These are phyloP conservation scores for Prunella himalayana DNA, from an alignment of 2,113 vertebrate genomes.

Conservation along the genomic window DNA sequence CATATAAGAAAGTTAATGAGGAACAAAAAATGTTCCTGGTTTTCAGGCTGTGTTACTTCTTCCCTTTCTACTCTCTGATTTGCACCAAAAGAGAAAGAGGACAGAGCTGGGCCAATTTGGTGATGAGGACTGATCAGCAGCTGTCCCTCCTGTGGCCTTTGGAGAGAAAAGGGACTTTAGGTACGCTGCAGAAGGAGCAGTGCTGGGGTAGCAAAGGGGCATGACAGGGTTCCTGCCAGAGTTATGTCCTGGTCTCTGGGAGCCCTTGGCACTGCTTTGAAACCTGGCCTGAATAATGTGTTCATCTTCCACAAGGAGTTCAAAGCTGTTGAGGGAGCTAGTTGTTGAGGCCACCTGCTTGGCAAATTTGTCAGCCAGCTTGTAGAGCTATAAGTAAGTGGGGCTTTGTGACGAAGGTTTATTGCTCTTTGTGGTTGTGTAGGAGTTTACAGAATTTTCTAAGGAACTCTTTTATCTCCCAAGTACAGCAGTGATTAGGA, in stretches of 20 bases:
- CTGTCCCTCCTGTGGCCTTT: not conserved
- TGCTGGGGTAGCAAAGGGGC: not conserved
- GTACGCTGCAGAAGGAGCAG: not conserved
- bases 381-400: not conserved
- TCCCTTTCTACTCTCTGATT: not conserved
- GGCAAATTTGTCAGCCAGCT: slow-evolving; percentile 13
- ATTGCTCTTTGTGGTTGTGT: not conserved
- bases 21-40: not conserved
- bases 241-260: not conserved
- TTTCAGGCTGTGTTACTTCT: not conserved
- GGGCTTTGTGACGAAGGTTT: not conserved
- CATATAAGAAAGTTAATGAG: not conserved
- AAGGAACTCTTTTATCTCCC: not conserved
- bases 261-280: slow-evolving; percentile 11
- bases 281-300: not conserved
- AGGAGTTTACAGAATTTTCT: not conserved
- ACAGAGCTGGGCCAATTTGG: not conserved
- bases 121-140: not conserved
- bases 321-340: slow-evolving; percentile 33
- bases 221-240: not conserved
- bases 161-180: not conserved
- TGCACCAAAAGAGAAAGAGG: not conserved
- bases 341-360: not conserved
- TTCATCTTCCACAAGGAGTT: not conserved
- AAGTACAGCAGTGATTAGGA: not conserved